These are phyloP conservation scores for Echeneis naucrates DNA, from an alignment of 2,797 vertebrate species.

Conservation along the genomic window DNA sequence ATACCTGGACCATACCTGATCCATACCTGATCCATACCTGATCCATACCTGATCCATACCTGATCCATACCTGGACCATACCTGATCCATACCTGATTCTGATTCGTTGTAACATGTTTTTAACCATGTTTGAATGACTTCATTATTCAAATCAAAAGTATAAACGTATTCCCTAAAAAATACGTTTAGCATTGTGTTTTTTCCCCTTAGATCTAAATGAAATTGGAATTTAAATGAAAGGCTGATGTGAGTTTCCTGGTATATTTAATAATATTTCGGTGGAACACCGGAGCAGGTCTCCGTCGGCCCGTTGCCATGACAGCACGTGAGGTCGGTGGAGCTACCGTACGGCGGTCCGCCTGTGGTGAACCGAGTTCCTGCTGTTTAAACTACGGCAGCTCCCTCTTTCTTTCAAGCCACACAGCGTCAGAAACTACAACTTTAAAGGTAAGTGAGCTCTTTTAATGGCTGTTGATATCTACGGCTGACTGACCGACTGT, in stretches of 20 bases:
- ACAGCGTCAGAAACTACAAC: too few relatives aligned
- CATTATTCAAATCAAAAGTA: neutral
- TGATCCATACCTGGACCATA: too few relatives aligned
- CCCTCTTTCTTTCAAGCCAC: neutral
- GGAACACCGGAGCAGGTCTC: neutral
- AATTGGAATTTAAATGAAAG: constrained; percentile 7
- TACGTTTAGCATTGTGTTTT: neutral
- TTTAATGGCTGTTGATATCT: neutral
- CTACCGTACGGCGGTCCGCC: neutral
- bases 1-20: too few relatives aligned
- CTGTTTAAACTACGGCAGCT: too few relatives aligned
- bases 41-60: too few relatives aligned
- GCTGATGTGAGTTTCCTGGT: neutral
- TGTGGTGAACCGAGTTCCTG: neutral
- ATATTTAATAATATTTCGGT: neutral
- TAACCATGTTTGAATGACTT: neutral
- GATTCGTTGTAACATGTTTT: too few relatives aligned
- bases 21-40: too few relatives aligned
- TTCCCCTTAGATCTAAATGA: neutral
- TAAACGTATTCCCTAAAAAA: neutral
- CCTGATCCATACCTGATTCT: too few relatives aligned
- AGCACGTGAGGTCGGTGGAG: neutral
- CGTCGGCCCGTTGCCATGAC: constrained; percentile 43
- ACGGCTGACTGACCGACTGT: neutral
- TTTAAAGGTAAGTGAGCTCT: too few relatives aligned